Percentiles rank a stretch among this genome's conserved stretches.
Evolutionary conservation across 1,140 invertebrate genomes (phyloP).

Genomic region (Drosophila sproati): DNA sequence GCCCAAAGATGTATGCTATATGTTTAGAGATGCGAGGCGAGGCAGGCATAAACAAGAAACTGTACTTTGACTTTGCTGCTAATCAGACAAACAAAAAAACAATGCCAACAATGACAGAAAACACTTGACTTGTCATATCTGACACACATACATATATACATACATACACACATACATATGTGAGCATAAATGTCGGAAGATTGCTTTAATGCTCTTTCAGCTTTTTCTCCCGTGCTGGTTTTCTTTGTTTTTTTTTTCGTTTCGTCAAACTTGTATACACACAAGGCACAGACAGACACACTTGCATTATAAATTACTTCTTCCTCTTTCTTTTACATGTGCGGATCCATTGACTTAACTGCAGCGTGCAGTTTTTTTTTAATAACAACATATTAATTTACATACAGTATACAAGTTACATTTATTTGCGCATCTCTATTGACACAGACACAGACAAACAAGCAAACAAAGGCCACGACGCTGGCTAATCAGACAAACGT

Average conservation of each 20-base stretch:
- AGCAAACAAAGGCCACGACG: slow-evolving; percentile 8
- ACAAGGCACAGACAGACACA: slow-evolving; percentile 36
- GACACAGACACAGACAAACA: not conserved
- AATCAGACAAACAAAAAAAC: slow-evolving; percentile 55
- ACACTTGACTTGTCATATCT: slow-evolving; percentile 79
- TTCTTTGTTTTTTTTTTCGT: no score
- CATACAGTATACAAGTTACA: not conserved
- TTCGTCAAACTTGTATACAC: slow-evolving; percentile 22
- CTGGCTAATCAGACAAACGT: slow-evolving; percentile 62
- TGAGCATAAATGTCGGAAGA: slow-evolving; percentile 71
- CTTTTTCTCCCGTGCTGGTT: no score
- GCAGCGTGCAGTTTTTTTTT: no score
- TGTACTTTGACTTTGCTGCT: slow-evolving; percentile 55
- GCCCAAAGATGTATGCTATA: slow-evolving; percentile 10
- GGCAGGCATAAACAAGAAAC: not conserved
- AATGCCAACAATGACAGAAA: slow-evolving; percentile 49
- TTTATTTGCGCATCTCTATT: not conserved
- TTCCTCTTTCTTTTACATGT: no score
- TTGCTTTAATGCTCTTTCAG: slow-evolving; percentile 63
- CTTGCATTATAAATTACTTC: no score
- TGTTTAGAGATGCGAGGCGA: not conserved
- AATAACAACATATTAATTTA: not conserved
- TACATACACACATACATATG: not conserved
- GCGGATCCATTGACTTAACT: no score
- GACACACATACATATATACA: slow-evolving; percentile 55